Evolutionary conservation across 2,113 vertebrate species (phyloP).

Genomic region (Neomonachus schauinslandi): DNA sequence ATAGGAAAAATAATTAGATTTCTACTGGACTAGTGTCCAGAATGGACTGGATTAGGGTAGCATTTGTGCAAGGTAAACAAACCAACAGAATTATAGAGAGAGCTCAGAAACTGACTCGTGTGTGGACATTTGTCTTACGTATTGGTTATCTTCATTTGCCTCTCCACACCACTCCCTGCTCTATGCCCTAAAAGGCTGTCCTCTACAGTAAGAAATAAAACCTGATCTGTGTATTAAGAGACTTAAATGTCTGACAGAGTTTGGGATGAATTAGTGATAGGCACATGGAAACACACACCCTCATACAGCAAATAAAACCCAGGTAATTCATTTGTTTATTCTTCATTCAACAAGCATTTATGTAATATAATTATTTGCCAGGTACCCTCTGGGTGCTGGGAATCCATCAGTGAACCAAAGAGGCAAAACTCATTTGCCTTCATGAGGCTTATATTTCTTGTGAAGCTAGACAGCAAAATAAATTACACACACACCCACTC

Average conservation of each 20-base stretch:
- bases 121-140: background rate
- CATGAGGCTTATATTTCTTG: background rate
- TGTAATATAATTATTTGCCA: background rate
- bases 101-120: background rate
- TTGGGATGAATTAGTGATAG: background rate
- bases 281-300: background rate
- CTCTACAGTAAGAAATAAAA: background rate
- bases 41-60: background rate
- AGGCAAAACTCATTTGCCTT: background rate
- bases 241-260: background rate
- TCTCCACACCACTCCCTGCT: background rate
- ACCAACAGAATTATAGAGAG: background rate
- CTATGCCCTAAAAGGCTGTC: background rate
- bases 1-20: background rate
- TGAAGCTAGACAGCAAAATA: background rate
- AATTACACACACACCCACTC: background rate
- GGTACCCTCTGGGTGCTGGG: background rate
- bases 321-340: background rate
- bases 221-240: background rate
- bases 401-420: background rate
- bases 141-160: background rate
- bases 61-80: background rate
- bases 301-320: background rate
- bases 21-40: background rate
- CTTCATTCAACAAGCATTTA: background rate